Conservation (phyloP, 2,888 invertebrate genomes). For the Platerodrilus igneus region DNA sequence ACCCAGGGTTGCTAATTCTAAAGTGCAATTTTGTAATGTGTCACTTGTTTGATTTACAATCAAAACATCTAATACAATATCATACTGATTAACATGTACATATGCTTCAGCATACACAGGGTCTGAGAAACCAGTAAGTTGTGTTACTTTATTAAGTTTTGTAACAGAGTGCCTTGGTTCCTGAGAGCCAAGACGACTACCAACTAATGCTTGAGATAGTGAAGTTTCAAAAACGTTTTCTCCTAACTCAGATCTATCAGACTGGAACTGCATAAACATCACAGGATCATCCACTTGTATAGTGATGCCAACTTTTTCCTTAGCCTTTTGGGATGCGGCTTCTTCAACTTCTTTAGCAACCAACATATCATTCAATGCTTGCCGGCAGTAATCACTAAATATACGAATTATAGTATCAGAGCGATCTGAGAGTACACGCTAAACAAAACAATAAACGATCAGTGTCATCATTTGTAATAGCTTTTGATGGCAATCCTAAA, state of each 20-base stretch:
- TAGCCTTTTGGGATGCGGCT: slow-evolving; percentile 56
- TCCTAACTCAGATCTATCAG: slow-evolving; percentile 53
- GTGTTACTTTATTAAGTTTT: slow-evolving; percentile 73
- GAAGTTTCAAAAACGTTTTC: slow-evolving; percentile 93
- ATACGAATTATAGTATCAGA: slow-evolving; percentile 64
- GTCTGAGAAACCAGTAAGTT: slow-evolving; percentile 97
- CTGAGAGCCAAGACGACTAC: slow-evolving; percentile 48
- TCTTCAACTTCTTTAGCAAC: slow-evolving; percentile 72
- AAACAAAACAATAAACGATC: slow-evolving; percentile 85
- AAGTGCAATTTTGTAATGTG: slow-evolving; percentile 94
- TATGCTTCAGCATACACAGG: slow-evolving; percentile 99
- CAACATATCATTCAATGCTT: slow-evolving; percentile 78
- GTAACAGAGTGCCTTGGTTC: slow-evolving; percentile 55
- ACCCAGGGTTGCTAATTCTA: slow-evolving; percentile 96
- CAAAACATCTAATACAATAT: slow-evolving; percentile 95
- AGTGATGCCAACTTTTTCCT: slow-evolving; percentile 62
- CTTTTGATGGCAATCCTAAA: slow-evolving; percentile 58
- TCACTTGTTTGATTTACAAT: slow-evolving; percentile 98
- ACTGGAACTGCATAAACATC: slow-evolving; percentile 70
- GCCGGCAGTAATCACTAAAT: slow-evolving; percentile 70
- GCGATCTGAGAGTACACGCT: slow-evolving; percentile 65
- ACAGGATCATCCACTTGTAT: slow-evolving; percentile 87
- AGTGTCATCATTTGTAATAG: slow-evolving; percentile 92
- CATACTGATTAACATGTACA: slow-evolving; percentile 97
- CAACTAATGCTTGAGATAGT: slow-evolving; percentile 82